phyloP scores from a whole-genome alignment of 2,888 invertebrate species.

The Drosophila anomalata region DNA sequence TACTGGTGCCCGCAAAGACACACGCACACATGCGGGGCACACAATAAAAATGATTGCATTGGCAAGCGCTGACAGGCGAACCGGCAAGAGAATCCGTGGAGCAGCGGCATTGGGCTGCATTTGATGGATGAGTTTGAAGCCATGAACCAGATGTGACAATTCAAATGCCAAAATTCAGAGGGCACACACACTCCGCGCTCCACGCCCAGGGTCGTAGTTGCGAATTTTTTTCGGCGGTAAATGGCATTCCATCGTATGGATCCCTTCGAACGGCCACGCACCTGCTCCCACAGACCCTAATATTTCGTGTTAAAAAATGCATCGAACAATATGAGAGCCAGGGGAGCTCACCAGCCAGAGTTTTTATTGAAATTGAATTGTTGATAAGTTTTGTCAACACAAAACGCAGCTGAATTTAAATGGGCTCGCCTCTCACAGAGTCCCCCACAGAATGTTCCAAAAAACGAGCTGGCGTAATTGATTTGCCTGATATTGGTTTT shows the following conservation, averaged over 20 bases:
- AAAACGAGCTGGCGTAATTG: conserved; percentile 60
- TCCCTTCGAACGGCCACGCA: conserved; percentile 18
- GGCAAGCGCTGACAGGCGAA: conserved; percentile 65
- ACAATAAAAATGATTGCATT: conserved; percentile 78
- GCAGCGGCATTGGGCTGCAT: conserved; percentile 57
- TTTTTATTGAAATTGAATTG: conserved; percentile 80
- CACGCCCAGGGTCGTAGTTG: conserved; percentile 31
- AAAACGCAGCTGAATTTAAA: conserved; percentile 53
- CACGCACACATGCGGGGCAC: conserved; percentile 23
- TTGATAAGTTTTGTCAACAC: conserved; percentile 79
- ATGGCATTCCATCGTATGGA: conserved; percentile 3
- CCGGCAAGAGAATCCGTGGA: conserved; percentile 24
- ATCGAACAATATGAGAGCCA: conserved; percentile 64
- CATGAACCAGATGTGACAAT: conserved; percentile 79
- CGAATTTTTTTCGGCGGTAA: conserved; percentile 19
- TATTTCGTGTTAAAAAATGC: conserved; percentile 67
- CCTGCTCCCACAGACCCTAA: conserved; percentile 28
- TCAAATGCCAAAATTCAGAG: conserved; percentile 74
- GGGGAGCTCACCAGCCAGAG: conserved; percentile 49
- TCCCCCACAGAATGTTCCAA: neutral
- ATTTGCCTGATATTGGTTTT: conserved; percentile 56
- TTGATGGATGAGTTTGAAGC: conserved; percentile 76
- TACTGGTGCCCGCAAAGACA: conserved; percentile 5
- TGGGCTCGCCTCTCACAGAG: conserved; percentile 14
- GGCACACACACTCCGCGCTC: conserved; percentile 25